phyloP scores from a whole-genome alignment of 2,888 invertebrate genomes.

The Hartigia nigra region DNA sequence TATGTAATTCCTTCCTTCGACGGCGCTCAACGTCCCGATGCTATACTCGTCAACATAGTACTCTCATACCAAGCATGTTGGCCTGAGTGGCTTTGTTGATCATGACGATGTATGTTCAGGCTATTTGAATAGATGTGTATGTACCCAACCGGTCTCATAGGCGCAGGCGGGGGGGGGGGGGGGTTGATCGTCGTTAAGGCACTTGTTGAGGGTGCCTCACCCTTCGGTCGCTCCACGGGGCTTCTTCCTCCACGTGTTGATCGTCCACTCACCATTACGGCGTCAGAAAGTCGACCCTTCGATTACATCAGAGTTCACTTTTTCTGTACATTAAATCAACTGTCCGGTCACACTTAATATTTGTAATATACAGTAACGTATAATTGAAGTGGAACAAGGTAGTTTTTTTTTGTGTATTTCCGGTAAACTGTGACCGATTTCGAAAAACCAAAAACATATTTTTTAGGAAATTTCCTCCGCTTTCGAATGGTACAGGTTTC shows the following conservation, averaged over 20 bases:
- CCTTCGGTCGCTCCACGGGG: background rate
- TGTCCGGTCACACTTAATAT: background rate
- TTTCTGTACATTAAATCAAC: background rate
- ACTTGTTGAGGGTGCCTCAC: constrained; percentile 7
- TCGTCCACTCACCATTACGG: background rate
- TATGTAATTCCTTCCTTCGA: background rate
- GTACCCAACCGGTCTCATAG: background rate
- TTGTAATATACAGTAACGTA: background rate
- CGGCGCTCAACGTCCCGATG: background rate
- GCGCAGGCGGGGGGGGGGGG: background rate
- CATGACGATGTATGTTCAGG: background rate
- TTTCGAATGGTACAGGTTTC: no score
- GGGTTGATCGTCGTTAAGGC: constrained; percentile 1
- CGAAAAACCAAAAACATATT: no score
- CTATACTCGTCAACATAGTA: no score
- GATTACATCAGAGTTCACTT: background rate
- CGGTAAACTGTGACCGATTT: no score
- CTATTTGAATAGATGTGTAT: background rate
- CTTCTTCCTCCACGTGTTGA: background rate
- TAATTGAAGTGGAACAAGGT: no score
- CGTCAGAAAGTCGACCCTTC: background rate
- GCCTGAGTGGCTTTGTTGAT: background rate
- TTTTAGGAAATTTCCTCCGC: no score
- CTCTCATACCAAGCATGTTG: background rate
- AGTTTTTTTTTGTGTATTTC: no score